phyloP scores from a whole-genome alignment of 1,140 invertebrate species.

The Tetragonula clypearis region DNA sequence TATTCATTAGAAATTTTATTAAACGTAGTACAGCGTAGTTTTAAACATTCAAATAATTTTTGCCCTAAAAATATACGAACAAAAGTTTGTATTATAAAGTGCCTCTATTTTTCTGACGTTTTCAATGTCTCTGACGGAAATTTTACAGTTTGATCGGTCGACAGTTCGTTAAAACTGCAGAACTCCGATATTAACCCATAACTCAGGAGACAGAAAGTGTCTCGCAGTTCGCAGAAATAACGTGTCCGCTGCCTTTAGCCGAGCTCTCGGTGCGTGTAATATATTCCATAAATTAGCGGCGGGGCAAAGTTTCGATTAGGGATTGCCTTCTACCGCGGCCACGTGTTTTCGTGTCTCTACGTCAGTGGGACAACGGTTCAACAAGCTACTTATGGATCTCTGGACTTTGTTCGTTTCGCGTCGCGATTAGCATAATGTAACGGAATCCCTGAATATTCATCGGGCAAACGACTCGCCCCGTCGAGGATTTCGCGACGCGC shows the following conservation, averaged over 20 bases:
- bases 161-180: too few species aligned
- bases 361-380: conserved; percentile 41
- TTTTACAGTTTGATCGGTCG: too few species aligned
- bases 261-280: conserved; percentile 25
- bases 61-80: too few species aligned
- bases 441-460: conserved; percentile 61
- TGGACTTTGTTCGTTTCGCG: conserved; percentile 38
- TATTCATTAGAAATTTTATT: too few species aligned
- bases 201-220: background rate
- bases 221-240: conserved; percentile 33
- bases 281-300: conserved; percentile 50
- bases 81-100: too few species aligned
- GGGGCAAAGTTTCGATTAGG: conserved; percentile 42
- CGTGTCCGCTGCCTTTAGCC: background rate
- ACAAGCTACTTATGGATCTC: conserved; percentile 52
- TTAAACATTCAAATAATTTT: too few species aligned
- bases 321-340: conserved; percentile 29
- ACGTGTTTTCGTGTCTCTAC: conserved; percentile 40
- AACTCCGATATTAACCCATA: too few species aligned
- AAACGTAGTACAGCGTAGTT: too few species aligned
- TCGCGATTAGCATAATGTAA: conserved; percentile 60
- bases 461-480: conserved; percentile 2
- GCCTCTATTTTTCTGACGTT: too few species aligned
- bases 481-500: conserved; percentile 40
- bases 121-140: too few species aligned